Evolutionary conservation across 2,888 invertebrate genomes (phyloP).

Genomic region (Aphidoletes aphidimyza): DNA sequence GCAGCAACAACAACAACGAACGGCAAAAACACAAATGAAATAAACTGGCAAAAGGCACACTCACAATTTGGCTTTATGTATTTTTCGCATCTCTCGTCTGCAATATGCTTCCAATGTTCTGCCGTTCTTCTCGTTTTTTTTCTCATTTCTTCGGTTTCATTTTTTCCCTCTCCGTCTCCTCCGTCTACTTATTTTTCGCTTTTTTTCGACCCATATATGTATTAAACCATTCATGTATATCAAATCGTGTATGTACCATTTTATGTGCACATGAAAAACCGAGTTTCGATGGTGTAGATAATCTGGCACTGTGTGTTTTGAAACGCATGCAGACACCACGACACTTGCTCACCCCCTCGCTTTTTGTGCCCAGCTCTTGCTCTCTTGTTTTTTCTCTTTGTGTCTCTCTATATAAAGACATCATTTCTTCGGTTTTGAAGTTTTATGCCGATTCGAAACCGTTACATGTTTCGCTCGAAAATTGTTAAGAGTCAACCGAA

Average conservation of each 20-base stretch:
- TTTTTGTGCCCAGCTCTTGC: neutral
- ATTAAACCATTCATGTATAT: constrained; percentile 44
- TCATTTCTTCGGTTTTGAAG: constrained; percentile 35
- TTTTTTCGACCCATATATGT: neutral
- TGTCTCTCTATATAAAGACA: neutral
- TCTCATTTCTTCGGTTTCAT: neutral
- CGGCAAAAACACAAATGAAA: neutral
- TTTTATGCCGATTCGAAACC: constrained; percentile 22
- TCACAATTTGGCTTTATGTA: neutral
- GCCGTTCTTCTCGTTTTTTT: neutral
- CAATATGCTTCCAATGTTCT: constrained; percentile 32
- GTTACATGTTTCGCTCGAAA: neutral
- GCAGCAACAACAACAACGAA: neutral
- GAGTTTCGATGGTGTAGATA: constrained; percentile 27
- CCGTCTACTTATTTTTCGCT: neutral
- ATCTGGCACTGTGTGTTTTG: constrained; percentile 39
- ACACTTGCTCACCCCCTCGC: neutral
- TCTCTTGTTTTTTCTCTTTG: neutral
- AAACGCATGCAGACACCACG: constrained; percentile 30
- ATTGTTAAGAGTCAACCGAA: neutral
- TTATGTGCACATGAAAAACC: constrained; percentile 5
- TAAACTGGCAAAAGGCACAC: constrained; percentile 39
- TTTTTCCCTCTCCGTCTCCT: neutral
- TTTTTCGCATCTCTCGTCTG: neutral
- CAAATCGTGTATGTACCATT: constrained; percentile 26